Base-by-base conservation (phyloP, 2,113 vertebrate species). In the Platysteira castanea region DNA sequence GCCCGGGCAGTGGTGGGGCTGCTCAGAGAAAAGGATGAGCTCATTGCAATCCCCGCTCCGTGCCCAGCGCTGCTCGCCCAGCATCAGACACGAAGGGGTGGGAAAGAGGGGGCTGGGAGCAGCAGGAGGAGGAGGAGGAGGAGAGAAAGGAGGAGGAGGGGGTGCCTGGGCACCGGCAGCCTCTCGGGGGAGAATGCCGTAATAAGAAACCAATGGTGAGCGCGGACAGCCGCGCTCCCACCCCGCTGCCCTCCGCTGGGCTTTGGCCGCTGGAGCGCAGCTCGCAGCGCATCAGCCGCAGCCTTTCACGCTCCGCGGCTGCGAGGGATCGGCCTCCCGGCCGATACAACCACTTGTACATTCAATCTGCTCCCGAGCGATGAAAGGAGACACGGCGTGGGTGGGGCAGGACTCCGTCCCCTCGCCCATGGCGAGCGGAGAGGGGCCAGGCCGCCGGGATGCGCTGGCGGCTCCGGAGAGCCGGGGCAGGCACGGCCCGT, bases 141-240 rank as follows among this genome's bases (percentile, higher is more conserved):
- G 60, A 64, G 68, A 31, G 21, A 47, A 46, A 76, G 47, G 17
- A 44, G 22, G 24, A 97, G 98, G 97, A 75, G 87, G 96, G 78
- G 96, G 96, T 98, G 98, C 98, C 97, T 97, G 98, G 97, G 97
- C 96, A 96, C 97, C 97, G 96, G 90, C 96, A 92, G 93, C 92
- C 95, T 98, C 99, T 98, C 91, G 2, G 97, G 98, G 98, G 98
- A 99, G 97, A 98, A 99, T 99, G 99, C 97, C 94, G 99, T 99
- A 98, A 99, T 99, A 96, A 93, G 98, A 97, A 98, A 95, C 99
- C 99, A 99, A 99, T 99, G 95, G 98, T 83, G 98, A 97, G 84
- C 84, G 80, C 60, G 98, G 98, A 97, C 97, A 96, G 98, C 97
- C 77, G 97, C 96, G 89, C 87, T 95, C 90, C 92, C 93, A 93